Percentiles rank a stretch among this genome's conserved stretches.
Evolutionary conservation across 2,113 vertebrate species (phyloP).

Genomic region (Circaetus gallicus): DNA sequence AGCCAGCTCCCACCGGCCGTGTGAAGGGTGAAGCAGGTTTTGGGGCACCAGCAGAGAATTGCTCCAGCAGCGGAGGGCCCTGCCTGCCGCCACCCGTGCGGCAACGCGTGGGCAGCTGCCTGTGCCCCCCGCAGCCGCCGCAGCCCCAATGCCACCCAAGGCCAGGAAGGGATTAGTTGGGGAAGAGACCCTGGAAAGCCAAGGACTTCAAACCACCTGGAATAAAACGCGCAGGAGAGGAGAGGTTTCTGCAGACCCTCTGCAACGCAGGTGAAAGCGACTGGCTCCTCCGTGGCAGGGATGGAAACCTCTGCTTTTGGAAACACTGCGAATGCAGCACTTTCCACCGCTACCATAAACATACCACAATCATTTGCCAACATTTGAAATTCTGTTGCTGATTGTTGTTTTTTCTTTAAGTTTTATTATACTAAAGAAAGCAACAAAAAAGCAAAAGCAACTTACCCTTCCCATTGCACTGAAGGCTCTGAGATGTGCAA

Average conservation of each 20-base stretch:
- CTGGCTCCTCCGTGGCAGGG: accelerated
- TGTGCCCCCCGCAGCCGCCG: accelerated
- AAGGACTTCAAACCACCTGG: not conserved
- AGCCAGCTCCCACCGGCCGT: not conserved
- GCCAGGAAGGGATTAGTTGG: not conserved
- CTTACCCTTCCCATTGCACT: accelerated
- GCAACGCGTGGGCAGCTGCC: not conserved
- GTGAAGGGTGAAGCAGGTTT: not conserved
- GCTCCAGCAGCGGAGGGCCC: not conserved
- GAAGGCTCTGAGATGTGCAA: not conserved
- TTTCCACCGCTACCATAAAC: accelerated
- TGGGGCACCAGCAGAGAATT: not conserved
- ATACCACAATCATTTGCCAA: not conserved
- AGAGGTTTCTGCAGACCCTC: no score
- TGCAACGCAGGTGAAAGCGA: accelerated
- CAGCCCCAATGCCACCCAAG: not conserved
- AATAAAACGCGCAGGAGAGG: not conserved
- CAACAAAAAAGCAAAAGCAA: not conserved
- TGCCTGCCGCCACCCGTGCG: not conserved
- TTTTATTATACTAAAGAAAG: not conserved
- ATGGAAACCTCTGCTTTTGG: no score
- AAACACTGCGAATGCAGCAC: not conserved
- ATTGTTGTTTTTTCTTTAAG: not conserved
- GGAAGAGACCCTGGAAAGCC: not conserved
- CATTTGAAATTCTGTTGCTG: not conserved